phyloP scores from a whole-genome alignment of 2,797 vertebrate genomes.

The Chelonia mydas region DNA sequence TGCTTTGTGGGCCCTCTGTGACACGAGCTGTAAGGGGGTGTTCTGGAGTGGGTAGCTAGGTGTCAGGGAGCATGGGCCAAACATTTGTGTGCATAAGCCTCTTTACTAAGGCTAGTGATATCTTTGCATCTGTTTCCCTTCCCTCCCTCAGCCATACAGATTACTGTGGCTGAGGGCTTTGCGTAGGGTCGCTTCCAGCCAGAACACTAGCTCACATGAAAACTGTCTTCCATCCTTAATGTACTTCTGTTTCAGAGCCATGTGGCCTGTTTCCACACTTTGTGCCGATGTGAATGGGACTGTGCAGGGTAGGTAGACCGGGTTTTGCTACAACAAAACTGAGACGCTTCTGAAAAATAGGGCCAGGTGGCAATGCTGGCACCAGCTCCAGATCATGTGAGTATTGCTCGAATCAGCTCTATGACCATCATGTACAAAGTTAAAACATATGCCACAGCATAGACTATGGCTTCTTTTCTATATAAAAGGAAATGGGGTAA shows the following conservation, averaged over 20 bases:
- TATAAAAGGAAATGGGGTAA: rapidly evolving
- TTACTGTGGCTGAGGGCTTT: background rate
- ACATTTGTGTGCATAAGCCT: rapidly evolving
- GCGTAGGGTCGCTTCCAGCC: background rate
- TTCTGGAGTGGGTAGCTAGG: background rate
- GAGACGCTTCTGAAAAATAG: background rate
- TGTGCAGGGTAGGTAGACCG: background rate
- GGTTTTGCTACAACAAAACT: background rate
- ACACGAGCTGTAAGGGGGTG: background rate
- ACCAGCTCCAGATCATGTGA: rapidly evolving
- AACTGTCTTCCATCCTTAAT: background rate
- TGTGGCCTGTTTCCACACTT: rapidly evolving
- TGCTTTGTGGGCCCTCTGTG: background rate
- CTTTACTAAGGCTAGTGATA: background rate
- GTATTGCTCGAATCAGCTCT: background rate
- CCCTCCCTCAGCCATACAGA: background rate
- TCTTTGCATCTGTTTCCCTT: background rate
- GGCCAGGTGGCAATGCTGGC: background rate
- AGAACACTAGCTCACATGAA: background rate
- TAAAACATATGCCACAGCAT: rapidly evolving
- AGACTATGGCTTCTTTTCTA: background rate
- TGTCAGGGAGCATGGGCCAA: background rate
- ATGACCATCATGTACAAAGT: background rate
- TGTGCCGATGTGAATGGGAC: background rate
- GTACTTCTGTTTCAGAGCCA: background rate